A percentile compares a stretch with the other conserved stretches of the same genome.
These are phyloP conservation scores for Saturnia japonica DNA, from an alignment of 2,888 invertebrate genomes.

Conservation along the genomic window DNA sequence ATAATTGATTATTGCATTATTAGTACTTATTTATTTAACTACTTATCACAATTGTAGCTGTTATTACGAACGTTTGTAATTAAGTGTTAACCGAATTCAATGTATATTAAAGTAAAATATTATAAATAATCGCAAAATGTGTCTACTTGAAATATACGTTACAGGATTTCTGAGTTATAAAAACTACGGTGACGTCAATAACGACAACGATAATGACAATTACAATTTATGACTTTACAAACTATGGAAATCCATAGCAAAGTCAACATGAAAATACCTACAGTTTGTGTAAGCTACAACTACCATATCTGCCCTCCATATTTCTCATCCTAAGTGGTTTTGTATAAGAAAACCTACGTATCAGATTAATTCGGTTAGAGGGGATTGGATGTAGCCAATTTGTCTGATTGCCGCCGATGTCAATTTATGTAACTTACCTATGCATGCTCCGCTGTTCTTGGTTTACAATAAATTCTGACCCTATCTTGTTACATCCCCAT, in stretches of 20 bases:
- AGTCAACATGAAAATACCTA: constrained; percentile 11
- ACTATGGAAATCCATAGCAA: constrained; percentile 3
- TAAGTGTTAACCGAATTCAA: no score
- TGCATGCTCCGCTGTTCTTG: constrained; percentile 61
- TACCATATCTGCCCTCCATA: constrained; percentile 48
- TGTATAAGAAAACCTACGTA: constrained; percentile 77
- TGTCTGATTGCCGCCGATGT: constrained; percentile 81
- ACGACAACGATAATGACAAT: no score
- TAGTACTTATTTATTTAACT: background rate
- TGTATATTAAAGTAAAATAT: background rate
- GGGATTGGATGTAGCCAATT: constrained; percentile 79
- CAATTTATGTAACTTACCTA: constrained; percentile 73
- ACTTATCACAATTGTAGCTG: background rate
- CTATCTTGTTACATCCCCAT: constrained; percentile 75
- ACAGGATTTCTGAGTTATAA: background rate
- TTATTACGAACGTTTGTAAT: background rate
- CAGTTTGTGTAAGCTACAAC: constrained; percentile 17
- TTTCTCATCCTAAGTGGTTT: constrained; percentile 68
- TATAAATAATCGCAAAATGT: background rate
- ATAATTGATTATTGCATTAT: no score
- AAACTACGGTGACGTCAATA: no score
- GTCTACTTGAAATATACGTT: background rate
- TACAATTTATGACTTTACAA: background rate
- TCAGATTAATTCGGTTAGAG: constrained; percentile 78
- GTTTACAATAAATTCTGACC: constrained; percentile 79